These are phyloP conservation scores for Megamerina dolium DNA, from an alignment of 2,888 invertebrate genomes.

Conservation along the genomic window DNA sequence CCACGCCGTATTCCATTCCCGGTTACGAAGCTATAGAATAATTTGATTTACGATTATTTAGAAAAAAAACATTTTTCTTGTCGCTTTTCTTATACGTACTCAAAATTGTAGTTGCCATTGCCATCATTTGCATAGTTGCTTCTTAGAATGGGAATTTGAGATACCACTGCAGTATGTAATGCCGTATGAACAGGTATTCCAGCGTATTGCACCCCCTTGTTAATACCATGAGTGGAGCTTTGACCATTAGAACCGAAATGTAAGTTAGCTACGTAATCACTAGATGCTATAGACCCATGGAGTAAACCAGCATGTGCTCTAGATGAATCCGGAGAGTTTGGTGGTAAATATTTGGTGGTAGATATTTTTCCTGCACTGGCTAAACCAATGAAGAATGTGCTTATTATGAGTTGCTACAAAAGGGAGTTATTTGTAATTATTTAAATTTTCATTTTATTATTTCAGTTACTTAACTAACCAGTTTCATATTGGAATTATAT, in stretches of 20 bases:
- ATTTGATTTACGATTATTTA: not conserved
- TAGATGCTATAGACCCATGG: constrained; percentile 22
- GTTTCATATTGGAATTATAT: no score
- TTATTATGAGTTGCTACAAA: no score
- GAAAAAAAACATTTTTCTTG: not conserved
- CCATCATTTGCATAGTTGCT: constrained; percentile 59
- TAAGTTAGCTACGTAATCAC: no score
- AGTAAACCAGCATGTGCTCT: constrained; percentile 22
- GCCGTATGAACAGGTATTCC: constrained; percentile 5
- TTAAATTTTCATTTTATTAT: no score
- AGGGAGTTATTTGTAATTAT: no score
- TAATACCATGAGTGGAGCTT: no score
- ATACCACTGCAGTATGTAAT: constrained; percentile 34
- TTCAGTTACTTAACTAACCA: no score
- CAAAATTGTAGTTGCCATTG: constrained; percentile 58
- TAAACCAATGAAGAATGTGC: constrained; percentile 24
- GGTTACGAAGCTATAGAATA: constrained; percentile 54
- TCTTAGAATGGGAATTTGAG: constrained; percentile 55
- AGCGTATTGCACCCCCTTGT: no score
- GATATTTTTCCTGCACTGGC: constrained; percentile 31
- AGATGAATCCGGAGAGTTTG: constrained; percentile 21
- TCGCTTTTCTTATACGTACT: constrained; percentile 45
- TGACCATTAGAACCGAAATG: no score
- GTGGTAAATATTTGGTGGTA: constrained; percentile 41
- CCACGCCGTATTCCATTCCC: constrained; percentile 61